A percentile compares a stretch with the other conserved stretches of the same genome.
These are phyloP conservation scores for Coluber constrictor DNA, from an alignment of 2,797 vertebrate species.

Conservation along the genomic window DNA sequence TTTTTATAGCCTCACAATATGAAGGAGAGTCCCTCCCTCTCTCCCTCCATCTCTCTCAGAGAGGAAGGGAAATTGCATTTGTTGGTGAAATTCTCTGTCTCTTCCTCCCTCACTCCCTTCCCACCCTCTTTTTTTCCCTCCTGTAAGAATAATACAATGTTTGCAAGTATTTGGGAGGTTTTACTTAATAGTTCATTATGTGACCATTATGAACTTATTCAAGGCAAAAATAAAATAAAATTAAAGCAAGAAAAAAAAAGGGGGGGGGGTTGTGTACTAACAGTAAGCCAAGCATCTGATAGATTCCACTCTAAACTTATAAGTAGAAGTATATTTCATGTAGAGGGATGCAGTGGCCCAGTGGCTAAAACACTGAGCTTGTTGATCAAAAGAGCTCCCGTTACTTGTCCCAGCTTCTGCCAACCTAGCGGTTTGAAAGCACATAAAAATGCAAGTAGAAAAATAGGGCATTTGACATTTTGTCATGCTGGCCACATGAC, in stretches of 20 bases:
- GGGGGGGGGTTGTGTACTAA: constrained; percentile 15
- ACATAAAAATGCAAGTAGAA: no score
- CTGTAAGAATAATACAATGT: constrained; percentile 71
- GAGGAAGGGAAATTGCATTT: neutral
- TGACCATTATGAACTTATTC: constrained; percentile 66
- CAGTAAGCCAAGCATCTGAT: constrained; percentile 59
- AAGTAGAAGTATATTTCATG: neutral
- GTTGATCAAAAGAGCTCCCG: no score
- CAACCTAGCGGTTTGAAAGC: no score
- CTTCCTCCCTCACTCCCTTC: no score
- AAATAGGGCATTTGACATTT: no score
- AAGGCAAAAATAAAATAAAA: constrained; percentile 45
- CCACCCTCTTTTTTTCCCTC: neutral
- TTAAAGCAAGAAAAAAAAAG: constrained; percentile 32
- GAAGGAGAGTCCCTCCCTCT: constrained; percentile 15
- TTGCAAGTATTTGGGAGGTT: constrained; percentile 69
- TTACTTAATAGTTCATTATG: constrained; percentile 71
- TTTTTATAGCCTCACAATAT: constrained; percentile 70
- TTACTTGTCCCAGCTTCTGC: no score
- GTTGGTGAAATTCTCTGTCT: neutral
- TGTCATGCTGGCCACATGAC: no score
- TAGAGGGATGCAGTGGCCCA: no score
- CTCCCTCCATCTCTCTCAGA: no score
- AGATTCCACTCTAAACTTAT: constrained; percentile 45
- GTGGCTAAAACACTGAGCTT: no score